Evolutionary conservation across 2,888 invertebrate species (phyloP).

Genomic region (Tetragonula carbonaria): DNA sequence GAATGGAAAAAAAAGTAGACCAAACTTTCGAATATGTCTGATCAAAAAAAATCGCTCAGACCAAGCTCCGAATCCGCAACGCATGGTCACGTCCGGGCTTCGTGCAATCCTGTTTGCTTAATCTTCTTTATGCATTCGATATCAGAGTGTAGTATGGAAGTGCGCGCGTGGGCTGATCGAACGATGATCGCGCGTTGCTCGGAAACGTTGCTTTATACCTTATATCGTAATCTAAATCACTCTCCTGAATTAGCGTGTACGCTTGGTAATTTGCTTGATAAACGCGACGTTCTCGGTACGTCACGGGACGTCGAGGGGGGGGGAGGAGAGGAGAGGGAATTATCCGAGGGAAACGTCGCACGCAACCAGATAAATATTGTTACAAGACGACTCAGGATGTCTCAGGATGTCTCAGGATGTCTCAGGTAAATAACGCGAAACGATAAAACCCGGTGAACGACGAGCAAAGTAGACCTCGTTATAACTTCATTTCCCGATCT

Average conservation of each 20-base stretch:
- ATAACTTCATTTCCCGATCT: background rate
- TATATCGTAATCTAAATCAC: slow-evolving; percentile 47
- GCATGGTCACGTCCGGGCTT: slow-evolving; percentile 62
- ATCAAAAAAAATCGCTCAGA: slow-evolving; percentile 17
- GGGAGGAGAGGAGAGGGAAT: background rate
- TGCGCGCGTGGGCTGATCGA: slow-evolving; percentile 36
- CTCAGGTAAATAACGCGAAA: background rate
- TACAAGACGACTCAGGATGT: background rate
- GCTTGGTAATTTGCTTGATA: slow-evolving; percentile 21
- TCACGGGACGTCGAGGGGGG: background rate
- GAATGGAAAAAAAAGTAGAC: background rate
- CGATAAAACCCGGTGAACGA: background rate
- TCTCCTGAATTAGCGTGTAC: slow-evolving; percentile 24
- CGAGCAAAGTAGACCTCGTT: background rate
- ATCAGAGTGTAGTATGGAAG: slow-evolving; percentile 26
- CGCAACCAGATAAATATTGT: slow-evolving; percentile 7
- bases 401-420: background rate
- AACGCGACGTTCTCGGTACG: slow-evolving; percentile 1
- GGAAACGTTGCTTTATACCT: slow-evolving; percentile 34
- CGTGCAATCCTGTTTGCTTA: slow-evolving; percentile 76
- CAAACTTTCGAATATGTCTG: background rate
- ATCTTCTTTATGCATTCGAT: slow-evolving; percentile 64
- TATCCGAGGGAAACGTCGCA: background rate
- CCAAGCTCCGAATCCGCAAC: slow-evolving; percentile 45
- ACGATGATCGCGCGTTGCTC: slow-evolving; percentile 29